These are phyloP conservation scores for Pogonophryne albipinna DNA, from an alignment of 2,797 vertebrate species.

Conservation along the genomic window DNA sequence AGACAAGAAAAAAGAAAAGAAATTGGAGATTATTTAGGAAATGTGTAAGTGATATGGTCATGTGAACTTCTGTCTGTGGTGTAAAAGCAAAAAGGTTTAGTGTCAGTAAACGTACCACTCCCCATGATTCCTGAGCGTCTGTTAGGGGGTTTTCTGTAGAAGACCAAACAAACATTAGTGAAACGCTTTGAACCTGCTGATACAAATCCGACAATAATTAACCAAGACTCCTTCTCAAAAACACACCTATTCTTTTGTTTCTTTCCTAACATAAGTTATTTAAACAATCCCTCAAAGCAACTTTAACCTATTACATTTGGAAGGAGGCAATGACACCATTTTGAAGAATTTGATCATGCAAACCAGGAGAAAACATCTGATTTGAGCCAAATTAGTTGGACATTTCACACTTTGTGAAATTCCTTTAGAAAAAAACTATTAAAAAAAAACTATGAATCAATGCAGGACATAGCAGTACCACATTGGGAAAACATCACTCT, in stretches of 20 bases:
- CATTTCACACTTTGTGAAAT: not conserved
- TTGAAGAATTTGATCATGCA: not conserved
- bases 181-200: constrained; percentile 11
- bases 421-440: not conserved
- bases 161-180: constrained; percentile 43
- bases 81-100: not conserved
- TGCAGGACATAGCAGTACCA: not conserved
- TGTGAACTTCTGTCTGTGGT: not conserved
- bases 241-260: not conserved
- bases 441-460: not conserved
- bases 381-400: not conserved
- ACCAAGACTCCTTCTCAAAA: not conserved
- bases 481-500: too few relatives aligned
- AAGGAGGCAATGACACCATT: not conserved
- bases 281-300: not conserved
- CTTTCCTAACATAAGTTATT: not conserved
- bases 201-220: constrained; percentile 11
- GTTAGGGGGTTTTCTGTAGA: constrained; percentile 58
- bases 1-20: not conserved
- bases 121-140: constrained; percentile 74
- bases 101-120: constrained; percentile 69
- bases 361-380: not conserved
- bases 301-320: not conserved
- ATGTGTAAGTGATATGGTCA: not conserved
- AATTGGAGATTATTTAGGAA: not conserved